Percentiles rank a stretch among this genome's conserved stretches.
phyloP scores from a whole-genome alignment of 2,797 vertebrate species.

The Rhinichthys osculus region DNA sequence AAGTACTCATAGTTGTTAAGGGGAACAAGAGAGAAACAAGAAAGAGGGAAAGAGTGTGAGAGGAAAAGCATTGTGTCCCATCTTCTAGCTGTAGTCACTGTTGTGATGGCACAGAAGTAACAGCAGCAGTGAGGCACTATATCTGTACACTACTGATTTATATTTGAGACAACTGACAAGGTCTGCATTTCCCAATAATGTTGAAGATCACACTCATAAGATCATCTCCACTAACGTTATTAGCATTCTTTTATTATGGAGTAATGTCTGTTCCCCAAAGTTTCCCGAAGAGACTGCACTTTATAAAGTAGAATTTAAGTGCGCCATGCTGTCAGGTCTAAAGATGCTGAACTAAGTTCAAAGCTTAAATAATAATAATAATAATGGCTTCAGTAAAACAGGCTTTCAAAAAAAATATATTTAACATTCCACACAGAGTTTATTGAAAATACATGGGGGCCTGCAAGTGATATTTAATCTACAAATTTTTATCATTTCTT shows the following conservation, averaged over 20 bases:
- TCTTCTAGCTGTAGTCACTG: conserved; percentile 44
- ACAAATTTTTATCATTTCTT: too few relatives aligned
- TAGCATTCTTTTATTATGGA: not conserved
- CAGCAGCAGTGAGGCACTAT: conserved; percentile 15
- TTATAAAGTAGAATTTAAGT: not conserved
- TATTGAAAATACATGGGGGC: too few relatives aligned
- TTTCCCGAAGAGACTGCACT: not conserved
- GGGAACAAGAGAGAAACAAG: conserved; percentile 68
- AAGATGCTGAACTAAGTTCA: not conserved
- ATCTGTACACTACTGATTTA: not conserved
- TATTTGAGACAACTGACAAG: not conserved
- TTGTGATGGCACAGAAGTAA: conserved; percentile 8
- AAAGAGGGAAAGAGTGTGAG: conserved; percentile 65
- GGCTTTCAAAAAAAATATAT: too few relatives aligned
- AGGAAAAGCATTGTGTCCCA: conserved; percentile 60
- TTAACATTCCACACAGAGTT: too few relatives aligned
- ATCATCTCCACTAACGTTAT: not conserved
- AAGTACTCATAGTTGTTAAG: conserved; percentile 78
- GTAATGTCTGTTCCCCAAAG: not conserved
- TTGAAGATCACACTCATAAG: not conserved
- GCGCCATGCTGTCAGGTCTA: too few relatives aligned
- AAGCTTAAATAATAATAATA: not conserved
- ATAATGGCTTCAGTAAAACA: too few relatives aligned
- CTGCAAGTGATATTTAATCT: too few relatives aligned
- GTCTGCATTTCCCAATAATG: not conserved